These are phyloP conservation scores for Malthinus flaveolus DNA, from an alignment of 2,888 invertebrate genomes.

Conservation along the genomic window DNA sequence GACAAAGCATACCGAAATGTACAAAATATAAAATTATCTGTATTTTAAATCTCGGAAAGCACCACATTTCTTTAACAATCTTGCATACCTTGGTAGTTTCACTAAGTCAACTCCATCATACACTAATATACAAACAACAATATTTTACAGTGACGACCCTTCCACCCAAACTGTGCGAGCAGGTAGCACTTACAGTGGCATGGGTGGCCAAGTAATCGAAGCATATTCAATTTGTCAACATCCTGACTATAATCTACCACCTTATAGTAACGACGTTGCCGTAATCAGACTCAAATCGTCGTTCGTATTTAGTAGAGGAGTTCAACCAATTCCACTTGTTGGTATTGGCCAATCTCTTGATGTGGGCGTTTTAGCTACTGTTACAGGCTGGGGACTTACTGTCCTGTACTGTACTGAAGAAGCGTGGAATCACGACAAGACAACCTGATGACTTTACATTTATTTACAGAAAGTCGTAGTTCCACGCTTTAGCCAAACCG, in stretches of 20 bases:
- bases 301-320: background rate
- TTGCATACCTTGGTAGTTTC: too few species aligned
- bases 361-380: background rate
- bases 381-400: slow-evolving; percentile 4
- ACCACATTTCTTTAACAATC: too few species aligned
- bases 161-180: background rate
- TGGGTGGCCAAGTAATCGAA: background rate
- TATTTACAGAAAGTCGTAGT: background rate
- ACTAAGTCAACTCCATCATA: too few species aligned
- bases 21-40: too few species aligned
- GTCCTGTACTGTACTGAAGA: too few species aligned
- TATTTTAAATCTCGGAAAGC: too few species aligned
- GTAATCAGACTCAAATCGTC: background rate
- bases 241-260: background rate
- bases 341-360: background rate
- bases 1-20: too few species aligned
- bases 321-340: background rate
- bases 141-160: background rate
- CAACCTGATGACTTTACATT: too few species aligned
- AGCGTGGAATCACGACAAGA: too few species aligned
- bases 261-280: slow-evolving; percentile 2
- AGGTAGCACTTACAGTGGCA: background rate
- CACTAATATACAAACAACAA: too few species aligned
- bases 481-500: background rate
- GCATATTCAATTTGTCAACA: background rate